phyloP scores from a whole-genome alignment of 1,140 invertebrate genomes.

The Drosophila eugracilis region DNA sequence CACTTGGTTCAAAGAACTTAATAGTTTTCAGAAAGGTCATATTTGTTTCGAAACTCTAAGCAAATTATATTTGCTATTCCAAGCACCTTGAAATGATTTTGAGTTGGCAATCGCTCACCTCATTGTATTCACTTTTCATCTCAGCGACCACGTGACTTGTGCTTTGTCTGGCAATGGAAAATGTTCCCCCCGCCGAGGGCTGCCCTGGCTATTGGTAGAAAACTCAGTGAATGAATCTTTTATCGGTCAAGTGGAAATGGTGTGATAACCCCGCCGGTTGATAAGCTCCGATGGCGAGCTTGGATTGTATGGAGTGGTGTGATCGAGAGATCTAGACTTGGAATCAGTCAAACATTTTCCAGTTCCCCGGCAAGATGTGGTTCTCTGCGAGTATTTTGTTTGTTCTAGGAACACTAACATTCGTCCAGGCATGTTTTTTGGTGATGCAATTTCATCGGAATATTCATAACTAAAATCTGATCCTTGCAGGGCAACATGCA shows the following conservation, averaged over 20 bases:
- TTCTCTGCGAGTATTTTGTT: slow-evolving; percentile 18
- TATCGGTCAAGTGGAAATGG: slow-evolving; percentile 36
- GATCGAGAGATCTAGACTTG: slow-evolving; percentile 60
- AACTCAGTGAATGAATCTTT: slow-evolving; percentile 39
- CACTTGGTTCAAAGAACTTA: slow-evolving; percentile 1
- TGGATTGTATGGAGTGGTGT: slow-evolving; percentile 50
- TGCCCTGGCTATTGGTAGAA: not conserved
- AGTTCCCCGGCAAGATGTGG: slow-evolving; percentile 52
- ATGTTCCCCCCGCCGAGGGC: not conserved
- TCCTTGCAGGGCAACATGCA: slow-evolving; percentile 43
- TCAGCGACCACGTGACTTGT: slow-evolving; percentile 31
- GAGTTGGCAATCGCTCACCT: slow-evolving; percentile 16
- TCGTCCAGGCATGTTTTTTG: slow-evolving; percentile 33
- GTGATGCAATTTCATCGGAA: not conserved
- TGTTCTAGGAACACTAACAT: slow-evolving; percentile 17
- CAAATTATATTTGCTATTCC: slow-evolving; percentile 13
- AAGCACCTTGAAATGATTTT: slow-evolving; percentile 22
- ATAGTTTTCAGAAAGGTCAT: not conserved
- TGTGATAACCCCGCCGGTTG: slow-evolving; percentile 27
- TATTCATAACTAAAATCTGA: not conserved
- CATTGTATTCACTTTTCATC: slow-evolving; percentile 20
- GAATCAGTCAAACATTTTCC: slow-evolving; percentile 45
- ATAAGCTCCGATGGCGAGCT: slow-evolving; percentile 11
- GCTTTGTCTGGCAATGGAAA: slow-evolving; percentile 16
- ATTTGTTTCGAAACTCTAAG: not conserved